phyloP scores from a whole-genome alignment of 2,888 invertebrate genomes.

The Pyrocoelia pectoralis region DNA sequence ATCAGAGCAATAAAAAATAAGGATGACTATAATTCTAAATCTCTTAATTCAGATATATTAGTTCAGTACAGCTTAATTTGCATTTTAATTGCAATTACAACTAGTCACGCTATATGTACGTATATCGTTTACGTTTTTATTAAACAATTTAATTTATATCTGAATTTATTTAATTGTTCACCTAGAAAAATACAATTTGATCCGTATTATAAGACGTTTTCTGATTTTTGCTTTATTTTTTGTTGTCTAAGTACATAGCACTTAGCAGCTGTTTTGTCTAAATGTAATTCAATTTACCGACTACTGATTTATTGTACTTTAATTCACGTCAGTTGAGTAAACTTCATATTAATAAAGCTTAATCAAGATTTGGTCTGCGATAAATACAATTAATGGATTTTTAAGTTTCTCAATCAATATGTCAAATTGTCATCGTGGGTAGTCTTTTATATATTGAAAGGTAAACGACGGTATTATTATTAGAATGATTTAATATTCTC shows the following conservation, averaged over 20 bases:
- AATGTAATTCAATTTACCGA: no score
- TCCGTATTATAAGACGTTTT: neutral
- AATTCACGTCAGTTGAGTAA: neutral
- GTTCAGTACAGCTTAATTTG: slow-evolving; percentile 33
- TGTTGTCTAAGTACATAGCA: no score
- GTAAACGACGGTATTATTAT: slow-evolving; percentile 28
- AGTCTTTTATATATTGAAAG: slow-evolving; percentile 27
- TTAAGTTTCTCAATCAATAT: slow-evolving; percentile 15
- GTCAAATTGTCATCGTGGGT: slow-evolving; percentile 20
- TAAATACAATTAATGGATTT: slow-evolving; percentile 9
- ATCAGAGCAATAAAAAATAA: neutral
- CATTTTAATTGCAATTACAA: slow-evolving; percentile 42
- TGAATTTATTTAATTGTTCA: neutral
- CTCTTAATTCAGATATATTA: slow-evolving; percentile 26
- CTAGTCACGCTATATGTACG: slow-evolving; percentile 32
- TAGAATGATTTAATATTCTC: slow-evolving; percentile 12
- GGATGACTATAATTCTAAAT: slow-evolving; percentile 6
- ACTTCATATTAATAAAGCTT: neutral
- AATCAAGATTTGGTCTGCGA: neutral
- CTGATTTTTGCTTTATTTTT: no score
- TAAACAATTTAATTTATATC: slow-evolving; percentile 5
- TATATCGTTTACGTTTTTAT: neutral
- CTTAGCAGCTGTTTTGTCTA: no score
- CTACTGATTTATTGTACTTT: neutral
- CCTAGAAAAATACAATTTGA: neutral